Conservation (phyloP, 2,888 invertebrate genomes). For the Melolontha melolontha region DNA sequence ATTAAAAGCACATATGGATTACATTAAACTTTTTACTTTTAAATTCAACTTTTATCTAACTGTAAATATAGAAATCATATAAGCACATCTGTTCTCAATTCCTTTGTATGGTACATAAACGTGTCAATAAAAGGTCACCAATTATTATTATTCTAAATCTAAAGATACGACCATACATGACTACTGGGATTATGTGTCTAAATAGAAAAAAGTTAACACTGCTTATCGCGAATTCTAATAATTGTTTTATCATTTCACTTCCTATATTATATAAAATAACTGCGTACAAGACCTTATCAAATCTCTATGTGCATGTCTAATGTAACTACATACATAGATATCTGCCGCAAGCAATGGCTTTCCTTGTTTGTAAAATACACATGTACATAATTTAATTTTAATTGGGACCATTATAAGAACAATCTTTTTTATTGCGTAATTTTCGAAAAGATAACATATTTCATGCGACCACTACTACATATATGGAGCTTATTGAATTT, state of each 20-base stretch:
- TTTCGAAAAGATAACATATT: no score
- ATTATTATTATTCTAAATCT: conserved; percentile 23
- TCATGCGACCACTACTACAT: no score
- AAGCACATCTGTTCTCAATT: conserved; percentile 32
- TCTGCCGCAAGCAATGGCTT: no score
- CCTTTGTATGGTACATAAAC: conserved; percentile 27
- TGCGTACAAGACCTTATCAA: conserved; percentile 34
- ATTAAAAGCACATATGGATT: no score
- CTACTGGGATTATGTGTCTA: no score
- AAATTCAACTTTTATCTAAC: conserved; percentile 22
- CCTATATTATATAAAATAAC: conserved; percentile 33
- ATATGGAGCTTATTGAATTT: no score
- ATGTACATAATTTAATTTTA: no score
- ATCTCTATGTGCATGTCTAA: conserved; percentile 1
- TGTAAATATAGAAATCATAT: conserved; percentile 27
- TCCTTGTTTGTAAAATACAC: no score
- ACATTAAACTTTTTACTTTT: background rate
- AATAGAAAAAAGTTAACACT: conserved; percentile 6
- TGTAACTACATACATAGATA: no score
- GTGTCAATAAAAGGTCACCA: conserved; percentile 26
- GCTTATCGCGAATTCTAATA: conserved; percentile 20
- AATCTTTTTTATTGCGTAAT: no score
- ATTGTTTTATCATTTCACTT: conserved; percentile 38
- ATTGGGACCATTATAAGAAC: no score
- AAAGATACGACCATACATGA: background rate